phyloP scores from a whole-genome alignment of 2,113 vertebrate genomes.

The Typhlomys cinereus region DNA sequence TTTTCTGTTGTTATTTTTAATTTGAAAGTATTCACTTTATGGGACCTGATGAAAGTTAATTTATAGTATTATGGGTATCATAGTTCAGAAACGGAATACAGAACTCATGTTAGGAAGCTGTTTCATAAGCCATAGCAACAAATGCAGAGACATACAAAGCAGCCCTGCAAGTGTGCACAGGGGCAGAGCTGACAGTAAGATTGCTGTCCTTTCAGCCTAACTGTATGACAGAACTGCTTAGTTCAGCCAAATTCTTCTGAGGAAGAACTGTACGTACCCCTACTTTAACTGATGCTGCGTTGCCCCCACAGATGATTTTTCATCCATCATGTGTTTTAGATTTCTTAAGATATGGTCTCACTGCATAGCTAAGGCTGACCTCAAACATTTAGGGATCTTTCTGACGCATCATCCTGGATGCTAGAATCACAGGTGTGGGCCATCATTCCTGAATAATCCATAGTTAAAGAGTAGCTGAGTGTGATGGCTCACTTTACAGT shows the following conservation, averaged over 20 bases:
- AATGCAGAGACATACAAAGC: neutral
- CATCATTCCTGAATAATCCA: neutral
- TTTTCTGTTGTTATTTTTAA: constrained; percentile 49
- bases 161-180: neutral
- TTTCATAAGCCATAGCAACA: neutral
- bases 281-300: neutral
- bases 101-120: neutral
- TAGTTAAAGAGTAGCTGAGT: neutral
- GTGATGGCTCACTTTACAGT: neutral
- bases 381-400: neutral
- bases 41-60: neutral
- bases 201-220: neutral
- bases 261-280: neutral
- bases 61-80: neutral
- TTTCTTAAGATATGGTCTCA: neutral
- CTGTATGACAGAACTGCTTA: neutral
- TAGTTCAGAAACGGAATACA: neutral
- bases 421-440: neutral
- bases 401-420: neutral
- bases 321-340: neutral
- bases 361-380: too few relatives aligned
- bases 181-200: neutral
- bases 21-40: constrained; percentile 14
- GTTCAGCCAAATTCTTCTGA: neutral
- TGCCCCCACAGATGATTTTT: neutral